Base-by-base conservation (phyloP, 2,888 invertebrate genomes). In the Mesochorus sp. region DNA sequence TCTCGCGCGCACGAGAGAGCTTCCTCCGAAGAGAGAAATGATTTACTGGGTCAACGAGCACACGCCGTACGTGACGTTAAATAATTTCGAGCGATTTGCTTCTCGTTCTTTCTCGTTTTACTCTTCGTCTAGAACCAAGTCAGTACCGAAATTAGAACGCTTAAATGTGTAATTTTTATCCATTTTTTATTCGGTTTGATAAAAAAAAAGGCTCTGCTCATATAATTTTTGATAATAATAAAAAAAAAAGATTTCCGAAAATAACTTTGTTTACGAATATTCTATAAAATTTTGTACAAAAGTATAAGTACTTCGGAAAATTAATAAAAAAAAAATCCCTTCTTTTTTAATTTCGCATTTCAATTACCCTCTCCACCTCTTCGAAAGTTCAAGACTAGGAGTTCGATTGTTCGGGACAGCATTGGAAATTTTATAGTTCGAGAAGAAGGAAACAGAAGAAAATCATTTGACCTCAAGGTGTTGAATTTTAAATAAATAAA, bases 11-110 rank as follows among this genome's bases (percentile, higher is more conserved):
- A 21, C 14, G 66, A 34, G 26, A 39, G 53, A 53, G 37, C n/a
- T 17, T 66, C 19, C 44, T 64, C 42, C 28, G 34, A 37, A 55
- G 68, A 74, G 73, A 68, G 59, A 66, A 79, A 79, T 79, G 78
- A 79, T 74, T 71, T 74, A 70, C 70, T 66, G 78, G 70, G 74
- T 79, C 74, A 79, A 74, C 78, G 78, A 71, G 78, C 74, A 61
- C 78, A 61, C 59, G 70, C 70, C 70, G 64, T 71, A 74, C 78
- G 78, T 74, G 78, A 74, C 78, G 59, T 74, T 79, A 79, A 79
- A 79, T 79, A 74, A 79, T 79, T 79, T 74, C 66, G 34, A 71
- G 64, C 70, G 53, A 79, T 79, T 79, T 79, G 57, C 74, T 76
- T 66, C 3, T n/a, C n/a, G 26, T 14, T 55, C n/a, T 21, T 19